Base-by-base conservation (phyloP, 2,888 invertebrate species). In the Aphodius sticticus region DNA sequence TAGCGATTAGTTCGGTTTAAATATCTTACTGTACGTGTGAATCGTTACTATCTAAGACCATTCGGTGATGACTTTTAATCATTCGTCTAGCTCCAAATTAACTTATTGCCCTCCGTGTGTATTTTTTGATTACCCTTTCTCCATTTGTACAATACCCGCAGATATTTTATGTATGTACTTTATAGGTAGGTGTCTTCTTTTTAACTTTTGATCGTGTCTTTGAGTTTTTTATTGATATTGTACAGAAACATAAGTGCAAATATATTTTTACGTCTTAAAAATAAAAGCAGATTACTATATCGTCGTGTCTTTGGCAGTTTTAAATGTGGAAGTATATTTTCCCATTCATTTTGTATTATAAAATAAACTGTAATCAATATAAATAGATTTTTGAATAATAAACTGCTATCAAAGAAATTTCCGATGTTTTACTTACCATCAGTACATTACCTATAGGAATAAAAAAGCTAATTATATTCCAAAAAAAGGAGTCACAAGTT, bases 301-400 rank as follows among this genome's bases (percentile, higher is more conserved):
- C 53, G 53, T 72, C 37, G 71, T 53, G 53, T 78, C 38, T 77
- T 77, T 70, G 70, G 70, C 77, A 70, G 70, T 35, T 38, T 78
- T 72, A 7, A 71, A 71, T 72, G 70, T 71, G 78, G 70, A 78
- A 78, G 38, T 53, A 69, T 26, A 71, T 78, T 78, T 72, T 71
- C 72, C 70, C 35, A 70, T 78, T 35, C 53, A 35, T 78, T 78
- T 77, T 76, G 37, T 76, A 76, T 71, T 78, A 72, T 78, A 78
- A 78, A 78, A 71, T 72, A 71, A 71, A 37, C 72, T 78, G 78
- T 78, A 78, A 74, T 72, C 70, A 37, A 70, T 71, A 71, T 70
- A 26, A 77, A 70, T 77, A 78, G 72, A 78, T 78, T 78, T 78
- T 78, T 78, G 72, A 78, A 78, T 72, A 78, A 78, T 78, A 78